Percentiles rank a stretch among this genome's conserved stretches.
These are phyloP conservation scores for Riptortus pedestris DNA, from an alignment of 1,140 invertebrate genomes.

Conservation along the genomic window DNA sequence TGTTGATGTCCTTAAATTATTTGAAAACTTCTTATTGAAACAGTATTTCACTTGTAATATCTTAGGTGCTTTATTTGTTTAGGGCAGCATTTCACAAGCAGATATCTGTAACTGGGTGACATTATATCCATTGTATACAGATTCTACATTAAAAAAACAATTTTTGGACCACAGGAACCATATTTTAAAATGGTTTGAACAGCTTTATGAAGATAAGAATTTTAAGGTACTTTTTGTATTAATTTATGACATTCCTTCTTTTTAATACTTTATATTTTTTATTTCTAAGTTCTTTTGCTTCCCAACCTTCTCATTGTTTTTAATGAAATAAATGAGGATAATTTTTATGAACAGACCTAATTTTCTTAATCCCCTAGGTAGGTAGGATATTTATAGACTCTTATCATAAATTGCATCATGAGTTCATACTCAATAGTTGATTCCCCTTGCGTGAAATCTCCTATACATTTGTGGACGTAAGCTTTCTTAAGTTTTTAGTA, in stretches of 20 bases:
- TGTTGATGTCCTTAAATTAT: no score
- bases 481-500: no score
- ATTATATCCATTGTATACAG: slow-evolving; percentile 35
- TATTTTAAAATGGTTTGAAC: slow-evolving; percentile 37
- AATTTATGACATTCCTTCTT: not conserved
- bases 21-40: no score
- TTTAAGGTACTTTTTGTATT: slow-evolving; percentile 32
- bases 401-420: not conserved
- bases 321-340: not conserved
- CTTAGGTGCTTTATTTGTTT: slow-evolving; percentile 18
- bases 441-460: not conserved
- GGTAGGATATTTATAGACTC: not conserved
- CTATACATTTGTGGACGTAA: no score
- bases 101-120: slow-evolving; percentile 37
- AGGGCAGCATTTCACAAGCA: slow-evolving; percentile 33
- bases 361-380: not conserved
- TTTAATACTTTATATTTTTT: not conserved
- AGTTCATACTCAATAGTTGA: not conserved
- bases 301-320: not conserved
- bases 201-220: slow-evolving; percentile 29
- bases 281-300: slow-evolving; percentile 5
- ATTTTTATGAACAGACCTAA: not conserved
- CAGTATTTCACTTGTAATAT: no score
- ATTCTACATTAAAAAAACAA: slow-evolving; percentile 30
- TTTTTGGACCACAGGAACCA: slow-evolving; percentile 30